These are phyloP conservation scores for Squalus acanthias DNA, from an alignment of 2,797 vertebrate genomes.

Conservation along the genomic window DNA sequence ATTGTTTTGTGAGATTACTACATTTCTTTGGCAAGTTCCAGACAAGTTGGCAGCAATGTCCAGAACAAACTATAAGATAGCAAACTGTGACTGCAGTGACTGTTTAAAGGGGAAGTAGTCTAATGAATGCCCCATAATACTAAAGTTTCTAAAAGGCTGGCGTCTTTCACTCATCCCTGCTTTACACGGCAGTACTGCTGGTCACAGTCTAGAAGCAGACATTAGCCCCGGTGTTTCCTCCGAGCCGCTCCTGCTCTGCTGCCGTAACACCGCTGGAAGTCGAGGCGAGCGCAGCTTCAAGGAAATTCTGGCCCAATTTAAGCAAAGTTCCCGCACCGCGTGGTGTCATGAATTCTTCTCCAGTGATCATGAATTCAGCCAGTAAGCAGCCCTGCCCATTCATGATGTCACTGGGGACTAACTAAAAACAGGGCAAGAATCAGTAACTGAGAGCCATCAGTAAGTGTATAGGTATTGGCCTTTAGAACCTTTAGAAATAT, in stretches of 20 bases:
- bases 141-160: background rate
- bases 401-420: background rate
- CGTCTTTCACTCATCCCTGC: background rate
- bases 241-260: background rate
- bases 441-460: background rate
- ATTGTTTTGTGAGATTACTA: background rate
- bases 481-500: background rate
- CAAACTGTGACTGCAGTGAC: background rate
- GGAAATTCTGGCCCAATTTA: background rate
- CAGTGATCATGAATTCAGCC: background rate
- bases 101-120: background rate
- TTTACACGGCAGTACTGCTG: too few species aligned
- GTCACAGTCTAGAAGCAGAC: background rate
- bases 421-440: background rate
- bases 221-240: background rate
- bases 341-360: background rate
- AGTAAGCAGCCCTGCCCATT: background rate
- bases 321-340: background rate
- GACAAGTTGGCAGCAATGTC: conserved; percentile 17
- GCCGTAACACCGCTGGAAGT: background rate
- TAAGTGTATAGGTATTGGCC: background rate
- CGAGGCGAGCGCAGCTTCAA: background rate
- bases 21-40: conserved; percentile 8
- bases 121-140: background rate
- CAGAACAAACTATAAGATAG: conserved; percentile 4